Base-by-base conservation (phyloP, 2,888 invertebrate species). In the Ectobius pallidus region DNA sequence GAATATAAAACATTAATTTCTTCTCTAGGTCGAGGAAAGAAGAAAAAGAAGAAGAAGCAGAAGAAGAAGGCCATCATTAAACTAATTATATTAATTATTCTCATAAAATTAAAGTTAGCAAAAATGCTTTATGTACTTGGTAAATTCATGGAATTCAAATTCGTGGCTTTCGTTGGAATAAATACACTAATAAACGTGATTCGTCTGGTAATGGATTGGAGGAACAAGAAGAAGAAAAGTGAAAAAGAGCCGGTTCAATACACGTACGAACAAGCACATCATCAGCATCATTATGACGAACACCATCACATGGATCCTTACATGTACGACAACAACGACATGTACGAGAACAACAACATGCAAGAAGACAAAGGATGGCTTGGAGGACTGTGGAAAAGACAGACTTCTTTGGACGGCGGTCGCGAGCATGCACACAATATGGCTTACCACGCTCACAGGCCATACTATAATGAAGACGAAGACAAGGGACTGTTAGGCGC, bases 241-340 rank as follows among this genome's bases (percentile, higher is more conserved):
- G 7, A 65, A 9, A 11, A 65, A 0, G 44, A 27, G 16, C 6
- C 27, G 25, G n/a, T n/a, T n/a, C n/a, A n/a, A n/a, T 27, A 44
- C 11, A 44, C 44, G 9, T 65, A 46, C 11, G 65, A 65, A 2
- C 65, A 65, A 46, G 44, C 65, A 0, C 46, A 65, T 27, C 65
- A 65, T n/a, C 65, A 65, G 18, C 65, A 65, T 9, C 65, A 27
- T 9, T 65, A 65, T 27, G 65, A 65, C 46, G 65, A 65, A 2
- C 44, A 44, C 2, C 44, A 65, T 27, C 46, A 65, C 11, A 9
- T 44, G 7, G 65, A 65, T 27, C 46, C 44, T 22, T 9, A 9
- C 14, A 7, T 14, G 2, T 9, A 34, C 1, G 39, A 34, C 63
- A 63, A 14, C 63, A 63, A 22, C 39, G 42, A 16, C 63, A 63